Percentiles rank a stretch among this genome's conserved stretches.
These are phyloP conservation scores for Volucella inflata DNA, from an alignment of 2,888 invertebrate genomes.

Conservation along the genomic window DNA sequence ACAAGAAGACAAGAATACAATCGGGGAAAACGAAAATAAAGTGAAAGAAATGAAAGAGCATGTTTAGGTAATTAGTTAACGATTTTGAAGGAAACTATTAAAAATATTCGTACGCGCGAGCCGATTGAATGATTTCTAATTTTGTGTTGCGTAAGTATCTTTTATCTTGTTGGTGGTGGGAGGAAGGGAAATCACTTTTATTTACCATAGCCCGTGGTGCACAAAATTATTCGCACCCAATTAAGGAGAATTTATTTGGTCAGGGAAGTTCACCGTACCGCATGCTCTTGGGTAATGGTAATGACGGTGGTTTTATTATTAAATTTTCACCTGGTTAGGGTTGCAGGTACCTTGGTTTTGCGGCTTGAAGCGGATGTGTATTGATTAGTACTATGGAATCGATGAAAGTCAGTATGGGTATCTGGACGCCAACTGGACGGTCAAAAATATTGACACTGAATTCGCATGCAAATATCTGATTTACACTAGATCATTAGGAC, in stretches of 20 bases:
- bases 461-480: too few relatives aligned
- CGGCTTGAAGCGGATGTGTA: too few relatives aligned
- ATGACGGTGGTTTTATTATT: too few relatives aligned
- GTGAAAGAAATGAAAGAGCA: not conserved
- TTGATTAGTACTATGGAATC: too few relatives aligned
- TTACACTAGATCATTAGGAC: too few relatives aligned
- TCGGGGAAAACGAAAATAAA: not conserved
- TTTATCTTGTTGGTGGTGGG: not conserved
- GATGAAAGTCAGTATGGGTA: too few relatives aligned
- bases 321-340: not conserved
- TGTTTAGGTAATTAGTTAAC: conserved; percentile 45
- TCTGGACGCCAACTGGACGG: too few relatives aligned
- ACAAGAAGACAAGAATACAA: not conserved
- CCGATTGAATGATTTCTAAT: conserved; percentile 59
- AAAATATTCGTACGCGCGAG: conserved; percentile 17
- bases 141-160: conserved; percentile 47
- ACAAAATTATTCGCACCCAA: conserved; percentile 28
- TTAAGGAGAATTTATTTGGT: conserved; percentile 17
- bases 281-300: not conserved
- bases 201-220: conserved; percentile 7
- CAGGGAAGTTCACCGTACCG: not conserved
- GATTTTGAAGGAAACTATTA: conserved; percentile 47
- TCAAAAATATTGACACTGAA: too few relatives aligned
- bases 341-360: too few relatives aligned
- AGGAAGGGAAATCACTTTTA: not conserved